Evolutionary conservation across 2,797 vertebrate species (phyloP).

Genomic region (Crocodylus rhombifer): DNA sequence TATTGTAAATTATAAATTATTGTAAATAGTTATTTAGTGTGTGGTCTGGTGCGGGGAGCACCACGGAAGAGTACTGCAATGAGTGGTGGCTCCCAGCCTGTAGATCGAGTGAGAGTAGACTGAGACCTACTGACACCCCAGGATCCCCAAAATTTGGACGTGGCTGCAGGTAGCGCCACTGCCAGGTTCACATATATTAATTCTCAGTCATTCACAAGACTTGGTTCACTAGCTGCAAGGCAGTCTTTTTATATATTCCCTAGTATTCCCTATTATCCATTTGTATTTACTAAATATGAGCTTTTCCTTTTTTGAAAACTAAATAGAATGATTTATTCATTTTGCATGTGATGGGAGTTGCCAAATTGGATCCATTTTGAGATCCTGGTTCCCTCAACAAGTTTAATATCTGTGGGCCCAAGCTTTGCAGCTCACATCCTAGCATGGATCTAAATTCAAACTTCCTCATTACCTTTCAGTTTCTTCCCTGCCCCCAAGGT

Average conservation of each 20-base stretch:
- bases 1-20: too few species aligned
- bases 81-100: too few species aligned
- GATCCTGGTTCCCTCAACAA: neutral
- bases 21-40: too few species aligned
- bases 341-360: neutral
- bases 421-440: neutral
- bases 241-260: neutral
- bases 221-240: neutral
- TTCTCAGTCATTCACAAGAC: neutral
- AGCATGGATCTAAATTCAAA: neutral
- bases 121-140: too few species aligned
- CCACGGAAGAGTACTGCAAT: too few species aligned
- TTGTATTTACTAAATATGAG: conserved; percentile 16
- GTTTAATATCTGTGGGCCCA: neutral
- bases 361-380: neutral
- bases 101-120: too few species aligned
- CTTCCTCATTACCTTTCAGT: neutral
- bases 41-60: too few species aligned
- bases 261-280: neutral
- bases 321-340: neutral
- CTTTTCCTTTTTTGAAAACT: neutral
- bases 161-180: too few species aligned
- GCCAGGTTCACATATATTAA: neutral
- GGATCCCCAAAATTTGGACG: too few species aligned
- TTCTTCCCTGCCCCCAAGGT: neutral